Evolutionary conservation across 2,888 invertebrate genomes (phyloP), one percentile per base, ranked within the genome.

Genomic region (Folsomia manolachei): DNA sequence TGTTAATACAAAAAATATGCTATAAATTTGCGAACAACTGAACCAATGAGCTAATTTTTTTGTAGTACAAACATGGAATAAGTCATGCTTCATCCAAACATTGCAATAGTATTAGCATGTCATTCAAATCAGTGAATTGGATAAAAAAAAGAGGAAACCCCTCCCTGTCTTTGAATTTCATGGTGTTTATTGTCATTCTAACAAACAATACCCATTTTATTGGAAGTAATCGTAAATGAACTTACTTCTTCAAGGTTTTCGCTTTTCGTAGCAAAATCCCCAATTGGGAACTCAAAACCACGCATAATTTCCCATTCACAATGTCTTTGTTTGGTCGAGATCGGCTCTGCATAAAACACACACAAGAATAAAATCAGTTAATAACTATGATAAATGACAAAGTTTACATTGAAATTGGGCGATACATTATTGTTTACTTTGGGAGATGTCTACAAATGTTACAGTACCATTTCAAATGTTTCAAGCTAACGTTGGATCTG

Each of bases 301-400:
- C 75, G 72, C 75, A 76, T 78, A n/a, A 78, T 73, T 65, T 80
- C 78, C 80, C 80, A 80, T 56, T 80, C 80, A 60, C 80, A 80
- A 62, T 80, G 75, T 67, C 79, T 72, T 27, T 79, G 78, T 62
- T 77, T 80, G 23, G 77, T 77, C 2, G 79, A 71, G 11, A 74
- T 65, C 19, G 74, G 74, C 27, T 74, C 74, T 74, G 27, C 14
- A 62, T 21, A 14, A n/a, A n/a, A n/a, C n/a, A n/a, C n/a, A n/a
- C n/a, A n/a, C n/a, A n/a, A n/a, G n/a, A n/a, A n/a, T n/a, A n/a
- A n/a, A n/a, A n/a, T n/a, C n/a, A n/a, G n/a, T n/a, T n/a, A n/a
- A n/a, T n/a, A n/a, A n/a, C n/a, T n/a, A n/a, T n/a, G n/a, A n/a
- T n/a, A n/a, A n/a, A n/a, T n/a, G n/a, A n/a, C n/a, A n/a, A n/a